phyloP scores from a whole-genome alignment of 2,113 vertebrate genomes.

The Xiphophorus couchianus region DNA sequence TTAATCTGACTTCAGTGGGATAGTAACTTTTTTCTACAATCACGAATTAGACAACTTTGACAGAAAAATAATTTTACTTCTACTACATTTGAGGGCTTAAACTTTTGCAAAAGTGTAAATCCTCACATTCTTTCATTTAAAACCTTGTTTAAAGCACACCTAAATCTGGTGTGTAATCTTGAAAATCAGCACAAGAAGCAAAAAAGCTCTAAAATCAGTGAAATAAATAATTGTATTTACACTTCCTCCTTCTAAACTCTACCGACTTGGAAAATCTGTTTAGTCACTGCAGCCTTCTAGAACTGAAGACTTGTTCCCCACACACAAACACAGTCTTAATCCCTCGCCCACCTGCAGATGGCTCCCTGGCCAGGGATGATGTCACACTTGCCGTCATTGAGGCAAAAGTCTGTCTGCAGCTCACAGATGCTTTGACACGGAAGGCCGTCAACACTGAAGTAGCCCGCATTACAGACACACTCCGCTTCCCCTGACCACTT shows the following conservation, averaged over 20 bases:
- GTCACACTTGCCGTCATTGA: constrained; percentile 97
- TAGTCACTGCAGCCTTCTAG: neutral
- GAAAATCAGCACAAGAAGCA: neutral
- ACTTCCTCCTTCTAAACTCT: neutral
- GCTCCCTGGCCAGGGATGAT: constrained; percentile 93
- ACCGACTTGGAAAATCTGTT: neutral
- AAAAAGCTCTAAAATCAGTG: neutral
- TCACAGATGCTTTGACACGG: constrained; percentile 96
- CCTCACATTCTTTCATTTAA: neutral
- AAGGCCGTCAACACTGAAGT: constrained; percentile 89
- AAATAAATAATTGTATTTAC: neutral
- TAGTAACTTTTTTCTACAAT: too few relatives aligned
- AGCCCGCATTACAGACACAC: constrained; percentile 92
- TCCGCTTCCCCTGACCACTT: constrained; percentile 91
- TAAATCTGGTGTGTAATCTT: neutral
- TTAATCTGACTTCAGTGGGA: too few relatives aligned
- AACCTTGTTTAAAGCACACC: too few relatives aligned
- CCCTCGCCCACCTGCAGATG: constrained; percentile 90
- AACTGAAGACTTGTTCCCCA: neutral
- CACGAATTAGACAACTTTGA: too few relatives aligned
- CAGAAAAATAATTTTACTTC: too few relatives aligned
- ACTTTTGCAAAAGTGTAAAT: neutral
- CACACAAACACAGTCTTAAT: constrained; percentile 5
- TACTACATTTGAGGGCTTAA: too few relatives aligned
- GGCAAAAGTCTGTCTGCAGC: constrained; percentile 90